These are phyloP conservation scores for Metellina segmentata DNA, from an alignment of 2,888 invertebrate species.

Conservation along the genomic window DNA sequence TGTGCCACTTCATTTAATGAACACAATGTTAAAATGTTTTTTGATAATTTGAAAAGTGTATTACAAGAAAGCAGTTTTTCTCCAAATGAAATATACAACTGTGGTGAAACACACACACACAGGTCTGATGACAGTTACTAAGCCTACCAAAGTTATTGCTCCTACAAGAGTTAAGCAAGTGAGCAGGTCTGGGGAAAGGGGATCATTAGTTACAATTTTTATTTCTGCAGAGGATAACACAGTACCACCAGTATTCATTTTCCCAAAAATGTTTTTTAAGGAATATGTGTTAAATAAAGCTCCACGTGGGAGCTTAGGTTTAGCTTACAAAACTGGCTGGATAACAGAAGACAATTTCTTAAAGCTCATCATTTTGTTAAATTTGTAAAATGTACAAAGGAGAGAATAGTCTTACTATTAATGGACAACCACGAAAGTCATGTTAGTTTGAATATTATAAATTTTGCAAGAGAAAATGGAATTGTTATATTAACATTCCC, in stretches of 20 bases:
- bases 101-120: too few species aligned
- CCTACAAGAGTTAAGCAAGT: constrained; percentile 17
- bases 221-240: constrained; percentile 78
- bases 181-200: constrained; percentile 5
- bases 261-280: constrained; percentile 78
- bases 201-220: constrained; percentile 78
- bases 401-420: not conserved
- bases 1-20: not conserved
- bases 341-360: constrained; percentile 78
- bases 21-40: constrained; percentile 4
- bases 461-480: constrained; percentile 5
- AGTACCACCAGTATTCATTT: constrained; percentile 79
- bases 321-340: constrained; percentile 77
- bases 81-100: not conserved
- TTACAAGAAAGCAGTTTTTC: not conserved
- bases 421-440: constrained; percentile 3
- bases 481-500: not conserved
- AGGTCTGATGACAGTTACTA: not conserved
- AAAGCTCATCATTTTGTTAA: not conserved
- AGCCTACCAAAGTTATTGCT: constrained; percentile 12
- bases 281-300: constrained; percentile 77
- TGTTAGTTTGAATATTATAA: not conserved
- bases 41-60: constrained; percentile 13
- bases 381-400: not conserved
- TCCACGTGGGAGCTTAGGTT: constrained; percentile 77